Base-by-base conservation (phyloP, 2,888 invertebrate genomes). In the Lacanobia oleracea region DNA sequence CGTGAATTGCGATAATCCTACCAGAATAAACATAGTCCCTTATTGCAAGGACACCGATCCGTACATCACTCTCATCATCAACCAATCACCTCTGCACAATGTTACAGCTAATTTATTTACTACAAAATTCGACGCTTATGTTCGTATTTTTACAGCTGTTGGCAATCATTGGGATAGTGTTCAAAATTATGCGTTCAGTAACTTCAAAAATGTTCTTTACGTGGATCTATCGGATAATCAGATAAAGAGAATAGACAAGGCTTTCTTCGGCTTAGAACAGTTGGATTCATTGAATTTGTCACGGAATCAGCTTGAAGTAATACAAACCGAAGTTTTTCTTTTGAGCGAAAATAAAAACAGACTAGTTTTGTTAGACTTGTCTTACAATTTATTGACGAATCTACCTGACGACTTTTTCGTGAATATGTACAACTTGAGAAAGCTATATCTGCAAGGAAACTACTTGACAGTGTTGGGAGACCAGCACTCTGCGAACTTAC, bases 361-460 rank as follows among this genome's bases (percentile, higher is more conserved):
- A 50, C 23, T 85, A 2, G 63, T 45, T 37, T 67, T 84, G 33
- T 60, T 85, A 40, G 85, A 85, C 12, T 71, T 85, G 50, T 85
- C 85, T 1, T 68, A 84, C 37, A 85, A 85, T 67, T 40, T 64
- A n/a, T 57, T 85, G 53, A 73, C 64, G 8, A 54, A 70, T 60
- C 63, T 85, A 40, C 45, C 73, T 9, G 65, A 67, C 43, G 53
- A 82, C 0, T 16, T 72, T 18, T 86, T 84, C 9, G n/a, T 40
- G 9, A 66, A 72, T 43, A 10, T 84, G 45, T 18, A 65, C 8
- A 82, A 69, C 43, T 72, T 86, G 43, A 79, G 59, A 53, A 72
- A 62, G 43, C 71, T 85, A 37, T 77, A 80, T 68, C 37, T 86
- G 48, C 77, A 85, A 67, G 85, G 78, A 9, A 86, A 86, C 23